These are phyloP conservation scores for Barbus barbus DNA, from an alignment of 2,113 vertebrate genomes.

Conservation along the genomic window DNA sequence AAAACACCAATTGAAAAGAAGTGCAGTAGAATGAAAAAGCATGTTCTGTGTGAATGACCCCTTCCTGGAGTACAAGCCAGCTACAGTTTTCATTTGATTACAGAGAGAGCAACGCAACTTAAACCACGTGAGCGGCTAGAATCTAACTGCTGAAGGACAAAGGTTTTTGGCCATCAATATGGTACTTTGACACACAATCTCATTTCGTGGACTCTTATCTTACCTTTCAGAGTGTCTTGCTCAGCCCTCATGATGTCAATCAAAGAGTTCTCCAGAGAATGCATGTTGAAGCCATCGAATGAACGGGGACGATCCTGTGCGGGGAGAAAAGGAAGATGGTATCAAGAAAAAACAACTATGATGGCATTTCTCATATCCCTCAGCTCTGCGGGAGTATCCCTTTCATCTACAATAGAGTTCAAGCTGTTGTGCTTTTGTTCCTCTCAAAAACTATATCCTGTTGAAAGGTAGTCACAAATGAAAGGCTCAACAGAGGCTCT, in stretches of 20 bases:
- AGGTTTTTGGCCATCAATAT: background rate
- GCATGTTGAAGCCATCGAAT: constrained; percentile 85
- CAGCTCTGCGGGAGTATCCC: constrained; percentile 6
- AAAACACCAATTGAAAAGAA: background rate
- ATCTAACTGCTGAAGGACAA: constrained; percentile 1
- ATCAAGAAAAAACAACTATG: constrained; percentile 13
- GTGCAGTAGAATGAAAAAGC: background rate
- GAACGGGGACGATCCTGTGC: constrained; percentile 91
- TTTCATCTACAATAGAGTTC: constrained; percentile 24
- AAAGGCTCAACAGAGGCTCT: background rate
- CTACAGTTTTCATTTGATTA: background rate
- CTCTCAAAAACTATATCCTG: constrained; percentile 14
- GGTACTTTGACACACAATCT: constrained; percentile 18
- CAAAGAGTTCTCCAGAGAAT: constrained; percentile 77
- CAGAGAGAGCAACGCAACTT: background rate
- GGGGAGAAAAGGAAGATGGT: constrained; percentile 49
- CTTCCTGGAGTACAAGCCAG: background rate
- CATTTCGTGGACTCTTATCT: constrained; percentile 28
- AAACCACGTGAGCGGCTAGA: background rate
- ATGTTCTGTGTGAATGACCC: background rate
- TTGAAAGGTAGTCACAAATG: background rate
- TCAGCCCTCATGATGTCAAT: constrained; percentile 99
- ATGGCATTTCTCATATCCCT: constrained; percentile 27
- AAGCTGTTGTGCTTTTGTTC: constrained; percentile 16
- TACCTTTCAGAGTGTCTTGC: constrained; percentile 99